These are phyloP conservation scores for Pinctada fucata DNA, from an alignment of 2,888 invertebrate species.

Conservation along the genomic window DNA sequence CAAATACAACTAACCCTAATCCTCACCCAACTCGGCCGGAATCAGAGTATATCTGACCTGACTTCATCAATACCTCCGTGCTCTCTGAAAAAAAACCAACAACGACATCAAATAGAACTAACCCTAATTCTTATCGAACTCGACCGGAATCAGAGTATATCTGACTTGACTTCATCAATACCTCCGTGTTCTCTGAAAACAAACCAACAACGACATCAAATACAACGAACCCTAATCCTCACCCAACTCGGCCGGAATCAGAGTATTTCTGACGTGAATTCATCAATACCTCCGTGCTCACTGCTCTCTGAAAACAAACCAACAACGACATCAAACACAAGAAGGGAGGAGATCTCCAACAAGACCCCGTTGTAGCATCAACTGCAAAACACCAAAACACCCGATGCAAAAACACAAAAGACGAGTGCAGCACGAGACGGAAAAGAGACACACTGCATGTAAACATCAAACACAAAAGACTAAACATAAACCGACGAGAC, in stretches of 20 bases:
- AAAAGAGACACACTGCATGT: too few relatives aligned
- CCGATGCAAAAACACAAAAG: too few relatives aligned
- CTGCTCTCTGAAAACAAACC: slow-evolving; percentile 55
- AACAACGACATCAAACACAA: too few relatives aligned
- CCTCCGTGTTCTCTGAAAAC: slow-evolving; percentile 63
- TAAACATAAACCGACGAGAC: too few relatives aligned
- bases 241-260: slow-evolving; percentile 49
- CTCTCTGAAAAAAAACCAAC: slow-evolving; percentile 53
- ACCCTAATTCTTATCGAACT: slow-evolving; percentile 47
- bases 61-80: slow-evolving; percentile 61
- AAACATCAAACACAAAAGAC: too few relatives aligned
- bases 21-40: slow-evolving; percentile 51
- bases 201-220: background rate
- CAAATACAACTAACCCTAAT: slow-evolving; percentile 28
- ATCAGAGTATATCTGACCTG: slow-evolving; percentile 55
- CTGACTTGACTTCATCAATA: slow-evolving; percentile 57
- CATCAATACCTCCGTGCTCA: slow-evolving; percentile 64
- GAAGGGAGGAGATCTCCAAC: too few relatives aligned
- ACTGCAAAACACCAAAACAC: too few relatives aligned
- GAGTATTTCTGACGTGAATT: slow-evolving; percentile 56
- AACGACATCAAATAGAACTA: too few relatives aligned
- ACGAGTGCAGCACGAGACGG: too few relatives aligned
- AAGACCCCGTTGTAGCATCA: too few relatives aligned
- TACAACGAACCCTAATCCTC: too few relatives aligned
- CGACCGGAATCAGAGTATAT: slow-evolving; percentile 53